Evolutionary conservation across 2,888 invertebrate genomes (phyloP).

Genomic region (Omphaloscelis lunosa): DNA sequence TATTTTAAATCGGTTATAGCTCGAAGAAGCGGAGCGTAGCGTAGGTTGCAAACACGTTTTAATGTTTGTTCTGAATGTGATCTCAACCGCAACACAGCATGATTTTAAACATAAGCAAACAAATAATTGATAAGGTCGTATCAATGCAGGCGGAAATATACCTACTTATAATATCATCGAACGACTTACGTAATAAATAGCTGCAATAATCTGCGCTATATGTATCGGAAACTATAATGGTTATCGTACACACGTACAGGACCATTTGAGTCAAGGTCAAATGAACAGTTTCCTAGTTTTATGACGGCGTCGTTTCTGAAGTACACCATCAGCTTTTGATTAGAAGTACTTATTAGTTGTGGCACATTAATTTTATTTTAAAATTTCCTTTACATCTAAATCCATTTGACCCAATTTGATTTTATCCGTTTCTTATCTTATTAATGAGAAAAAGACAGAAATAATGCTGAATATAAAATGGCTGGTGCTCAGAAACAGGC

Average conservation of each 20-base stretch:
- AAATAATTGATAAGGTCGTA: slow-evolving; percentile 44
- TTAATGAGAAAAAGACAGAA: neutral
- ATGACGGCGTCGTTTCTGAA: slow-evolving; percentile 16
- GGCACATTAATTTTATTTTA: slow-evolving; percentile 1
- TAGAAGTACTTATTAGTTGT: slow-evolving; percentile 4
- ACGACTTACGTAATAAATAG: slow-evolving; percentile 40
- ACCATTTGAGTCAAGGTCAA: slow-evolving; percentile 45
- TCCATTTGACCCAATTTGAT: neutral
- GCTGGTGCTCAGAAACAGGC: neutral
- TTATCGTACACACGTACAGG: slow-evolving; percentile 18
- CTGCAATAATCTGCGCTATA: slow-evolving; percentile 33
- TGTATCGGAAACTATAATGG: slow-evolving; percentile 16
- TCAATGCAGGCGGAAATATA: slow-evolving; percentile 39
- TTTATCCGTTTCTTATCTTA: neutral
- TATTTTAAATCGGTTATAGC: slow-evolving; percentile 28
- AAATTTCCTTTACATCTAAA: neutral
- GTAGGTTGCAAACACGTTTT: slow-evolving; percentile 34
- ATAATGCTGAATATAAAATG: neutral
- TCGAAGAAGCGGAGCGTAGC: slow-evolving; percentile 8
- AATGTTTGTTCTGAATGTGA: slow-evolving; percentile 40
- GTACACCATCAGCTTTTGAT: slow-evolving; percentile 22
- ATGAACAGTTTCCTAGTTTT: slow-evolving; percentile 43
- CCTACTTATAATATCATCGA: slow-evolving; percentile 33
- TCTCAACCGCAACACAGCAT: slow-evolving; percentile 55
- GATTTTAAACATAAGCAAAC: slow-evolving; percentile 46